A percentile compares a stretch with the other conserved stretches of the same genome.
Conservation (phyloP, 2,113 vertebrate genomes). For the Cavia aperea region DNA sequence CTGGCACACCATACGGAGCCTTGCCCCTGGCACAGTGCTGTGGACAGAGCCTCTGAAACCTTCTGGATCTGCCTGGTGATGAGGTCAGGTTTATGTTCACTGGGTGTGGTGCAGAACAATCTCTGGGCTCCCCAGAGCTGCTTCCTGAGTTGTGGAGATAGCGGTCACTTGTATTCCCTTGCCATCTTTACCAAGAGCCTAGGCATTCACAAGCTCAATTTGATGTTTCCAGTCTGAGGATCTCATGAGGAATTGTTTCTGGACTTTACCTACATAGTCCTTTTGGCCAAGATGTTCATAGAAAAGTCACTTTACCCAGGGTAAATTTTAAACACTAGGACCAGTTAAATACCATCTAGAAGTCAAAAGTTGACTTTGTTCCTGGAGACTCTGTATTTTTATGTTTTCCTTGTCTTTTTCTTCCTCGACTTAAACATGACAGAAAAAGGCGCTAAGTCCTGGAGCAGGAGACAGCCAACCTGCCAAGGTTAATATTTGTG, state of each 20-base stretch:
- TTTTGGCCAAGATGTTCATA: not conserved
- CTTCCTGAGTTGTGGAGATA: not conserved
- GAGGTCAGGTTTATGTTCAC: not conserved
- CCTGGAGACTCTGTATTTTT: constrained; percentile 68
- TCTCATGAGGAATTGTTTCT: not conserved
- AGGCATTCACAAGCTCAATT: not conserved
- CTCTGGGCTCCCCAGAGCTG: not conserved
- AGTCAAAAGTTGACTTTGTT: constrained; percentile 72
- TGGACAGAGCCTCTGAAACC: not conserved
- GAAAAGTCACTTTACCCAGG: constrained; percentile 23
- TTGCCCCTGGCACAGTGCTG: fast-evolving
- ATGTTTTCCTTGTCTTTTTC: constrained; percentile 63
- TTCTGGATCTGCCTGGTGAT: not conserved
- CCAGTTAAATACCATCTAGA: constrained; percentile 30
- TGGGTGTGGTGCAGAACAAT: not conserved
- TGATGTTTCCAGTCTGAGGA: not conserved
- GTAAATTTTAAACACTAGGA: constrained; percentile 15
- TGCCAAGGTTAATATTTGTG: constrained; percentile 83
- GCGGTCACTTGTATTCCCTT: not conserved
- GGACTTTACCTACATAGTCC: not conserved
- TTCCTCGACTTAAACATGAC: constrained; percentile 74
- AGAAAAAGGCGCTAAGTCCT: constrained; percentile 72
- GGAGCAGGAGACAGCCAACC: constrained; percentile 63
- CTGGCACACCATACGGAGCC: not conserved
- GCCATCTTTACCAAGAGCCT: not conserved